Conservation (phyloP, 2,113 vertebrate species). For the Plotosus lineatus region DNA sequence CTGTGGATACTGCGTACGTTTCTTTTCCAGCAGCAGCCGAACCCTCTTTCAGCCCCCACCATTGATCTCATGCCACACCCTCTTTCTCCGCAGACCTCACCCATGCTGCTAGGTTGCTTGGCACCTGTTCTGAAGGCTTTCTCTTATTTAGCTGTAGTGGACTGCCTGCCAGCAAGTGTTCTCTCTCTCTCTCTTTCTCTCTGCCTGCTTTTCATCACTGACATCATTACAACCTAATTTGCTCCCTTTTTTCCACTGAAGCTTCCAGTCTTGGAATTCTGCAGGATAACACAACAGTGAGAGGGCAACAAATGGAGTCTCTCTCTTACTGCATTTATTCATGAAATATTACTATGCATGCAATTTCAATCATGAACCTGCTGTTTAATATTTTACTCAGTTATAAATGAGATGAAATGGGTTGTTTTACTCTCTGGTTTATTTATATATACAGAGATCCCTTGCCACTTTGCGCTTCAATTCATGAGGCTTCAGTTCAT, state of each 20-base stretch:
- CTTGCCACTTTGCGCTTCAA: no score
- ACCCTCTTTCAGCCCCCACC: not conserved
- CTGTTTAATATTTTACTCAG: not conserved
- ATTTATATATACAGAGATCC: no score
- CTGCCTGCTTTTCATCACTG: conserved; percentile 62
- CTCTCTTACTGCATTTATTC: conserved; percentile 24
- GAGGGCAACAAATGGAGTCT: conserved; percentile 12
- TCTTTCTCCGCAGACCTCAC: conserved; percentile 12
- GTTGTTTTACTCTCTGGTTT: not conserved
- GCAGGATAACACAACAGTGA: conserved; percentile 53
- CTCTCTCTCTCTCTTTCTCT: conserved; percentile 37
- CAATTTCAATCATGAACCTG: not conserved
- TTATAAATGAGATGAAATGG: not conserved
- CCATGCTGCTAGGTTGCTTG: conserved; percentile 23
- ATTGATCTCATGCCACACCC: conserved; percentile 23
- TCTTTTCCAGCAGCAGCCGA: conserved; percentile 28
- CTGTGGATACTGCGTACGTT: not conserved
- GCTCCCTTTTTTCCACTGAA: conserved; percentile 56
- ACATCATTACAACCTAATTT: conserved; percentile 67
- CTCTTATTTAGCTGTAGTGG: conserved; percentile 34
- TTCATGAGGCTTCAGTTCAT: no score
- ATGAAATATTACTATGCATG: not conserved
- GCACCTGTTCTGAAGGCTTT: conserved; percentile 42
- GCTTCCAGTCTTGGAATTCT: conserved; percentile 53
- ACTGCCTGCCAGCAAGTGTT: conserved; percentile 54